Conservation (phyloP, 2,797 vertebrate species). For the Decapterus maruadsi region DNA sequence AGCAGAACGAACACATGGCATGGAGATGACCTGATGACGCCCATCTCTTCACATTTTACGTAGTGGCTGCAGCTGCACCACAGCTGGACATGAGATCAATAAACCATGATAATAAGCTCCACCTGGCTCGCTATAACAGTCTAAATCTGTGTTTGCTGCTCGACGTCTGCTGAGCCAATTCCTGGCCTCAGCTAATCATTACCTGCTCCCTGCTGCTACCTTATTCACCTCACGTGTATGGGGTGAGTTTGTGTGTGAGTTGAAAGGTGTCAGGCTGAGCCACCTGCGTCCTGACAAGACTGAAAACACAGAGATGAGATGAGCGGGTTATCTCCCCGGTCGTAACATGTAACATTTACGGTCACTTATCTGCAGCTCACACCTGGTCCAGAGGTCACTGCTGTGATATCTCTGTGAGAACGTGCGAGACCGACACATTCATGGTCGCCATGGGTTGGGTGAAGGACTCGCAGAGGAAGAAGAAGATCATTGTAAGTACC, state of each 20-base stretch:
- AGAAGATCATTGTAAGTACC: constrained; percentile 72
- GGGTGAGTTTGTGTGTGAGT: neutral
- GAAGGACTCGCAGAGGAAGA: constrained; percentile 44
- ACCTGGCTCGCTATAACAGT: too few relatives aligned
- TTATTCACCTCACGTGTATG: neutral
- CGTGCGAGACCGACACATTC: neutral
- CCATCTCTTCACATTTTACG: neutral
- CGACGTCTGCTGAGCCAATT: neutral
- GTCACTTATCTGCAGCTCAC: constrained; percentile 27
- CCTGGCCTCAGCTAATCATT: neutral
- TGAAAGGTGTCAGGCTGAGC: neutral
- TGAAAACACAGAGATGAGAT: constrained; percentile 10
- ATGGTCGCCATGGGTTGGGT: constrained; percentile 32
- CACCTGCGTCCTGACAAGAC: neutral
- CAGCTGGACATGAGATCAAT: neutral
- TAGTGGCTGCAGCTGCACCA: neutral
- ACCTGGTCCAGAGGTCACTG: constrained; percentile 64
- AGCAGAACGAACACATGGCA: too few relatives aligned
- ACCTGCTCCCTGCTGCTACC: neutral
- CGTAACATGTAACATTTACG: neutral
- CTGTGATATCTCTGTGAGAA: neutral
- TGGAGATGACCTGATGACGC: too few relatives aligned
- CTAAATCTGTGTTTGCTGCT: neutral
- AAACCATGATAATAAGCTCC: neutral
- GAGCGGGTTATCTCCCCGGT: neutral